These are phyloP conservation scores for Elysia crispata DNA, from an alignment of 2,888 invertebrate species.

Conservation along the genomic window DNA sequence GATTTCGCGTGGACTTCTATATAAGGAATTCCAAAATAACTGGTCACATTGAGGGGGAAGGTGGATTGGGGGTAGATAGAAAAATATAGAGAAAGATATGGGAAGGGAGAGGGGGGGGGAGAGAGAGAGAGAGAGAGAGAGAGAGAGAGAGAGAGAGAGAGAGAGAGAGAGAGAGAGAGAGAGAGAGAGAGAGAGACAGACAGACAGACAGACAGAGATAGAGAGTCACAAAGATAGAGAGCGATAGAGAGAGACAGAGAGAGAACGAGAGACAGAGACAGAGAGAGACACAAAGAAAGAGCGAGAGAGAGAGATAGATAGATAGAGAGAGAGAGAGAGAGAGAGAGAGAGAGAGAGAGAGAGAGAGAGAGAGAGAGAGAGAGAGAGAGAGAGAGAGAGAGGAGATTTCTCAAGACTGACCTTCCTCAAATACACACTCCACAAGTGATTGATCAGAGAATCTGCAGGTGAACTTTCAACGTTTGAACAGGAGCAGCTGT, in stretches of 20 bases:
- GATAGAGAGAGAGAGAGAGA: slow-evolving; percentile 17
- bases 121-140: slow-evolving; percentile 1
- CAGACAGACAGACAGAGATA: background rate
- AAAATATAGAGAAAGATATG: background rate
- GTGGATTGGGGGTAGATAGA: background rate
- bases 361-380: slow-evolving; percentile 41
- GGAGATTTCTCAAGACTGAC: background rate
- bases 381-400: slow-evolving; percentile 37
- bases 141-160: slow-evolving; percentile 13
- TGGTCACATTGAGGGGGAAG: slow-evolving; percentile 26
- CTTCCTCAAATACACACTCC: background rate
- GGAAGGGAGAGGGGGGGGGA: background rate
- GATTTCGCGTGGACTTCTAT: no score
- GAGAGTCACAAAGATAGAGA: slow-evolving; percentile 23
- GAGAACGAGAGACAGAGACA: background rate
- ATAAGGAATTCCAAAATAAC: no score
- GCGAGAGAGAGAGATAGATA: slow-evolving; percentile 10
- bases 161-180: slow-evolving; percentile 34
- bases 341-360: slow-evolving; percentile 15
- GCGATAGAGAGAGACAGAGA: slow-evolving; percentile 3
- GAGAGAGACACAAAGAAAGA: background rate
- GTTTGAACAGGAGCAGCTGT: no score
- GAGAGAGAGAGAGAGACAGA: slow-evolving; percentile 31
- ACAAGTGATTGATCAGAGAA: no score
- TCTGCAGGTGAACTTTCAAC: no score